Percentiles rank a stretch among this genome's conserved stretches.
These are phyloP conservation scores for Cephus spinipes DNA, from an alignment of 2,888 invertebrate genomes.

Conservation along the genomic window DNA sequence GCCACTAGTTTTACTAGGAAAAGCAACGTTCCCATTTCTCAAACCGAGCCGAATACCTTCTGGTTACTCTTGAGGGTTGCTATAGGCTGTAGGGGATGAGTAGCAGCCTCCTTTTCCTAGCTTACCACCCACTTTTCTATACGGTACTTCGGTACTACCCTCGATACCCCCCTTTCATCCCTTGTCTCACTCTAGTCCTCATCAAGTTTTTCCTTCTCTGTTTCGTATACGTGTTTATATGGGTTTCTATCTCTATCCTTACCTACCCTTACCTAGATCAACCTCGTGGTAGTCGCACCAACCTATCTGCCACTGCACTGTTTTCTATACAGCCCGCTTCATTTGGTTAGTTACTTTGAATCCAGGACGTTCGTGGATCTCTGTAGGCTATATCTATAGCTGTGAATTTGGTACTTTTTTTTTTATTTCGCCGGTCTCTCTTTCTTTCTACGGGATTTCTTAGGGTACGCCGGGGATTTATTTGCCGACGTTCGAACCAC, in stretches of 20 bases:
- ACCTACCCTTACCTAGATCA: neutral
- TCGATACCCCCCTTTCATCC: slow-evolving; percentile 29
- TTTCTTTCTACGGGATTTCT: neutral
- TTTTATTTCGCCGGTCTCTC: neutral
- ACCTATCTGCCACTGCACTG: neutral
- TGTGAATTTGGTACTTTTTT: neutral
- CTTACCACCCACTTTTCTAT: slow-evolving; percentile 21
- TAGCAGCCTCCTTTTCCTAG: slow-evolving; percentile 23
- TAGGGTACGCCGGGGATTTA: neutral
- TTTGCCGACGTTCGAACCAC: neutral
- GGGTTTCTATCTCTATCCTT: neutral
- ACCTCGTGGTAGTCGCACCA: neutral
- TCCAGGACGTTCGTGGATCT: neutral
- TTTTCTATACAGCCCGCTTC: neutral
- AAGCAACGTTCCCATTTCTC: neutral
- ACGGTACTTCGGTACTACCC: neutral
- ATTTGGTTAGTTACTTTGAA: neutral
- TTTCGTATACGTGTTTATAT: neutral
- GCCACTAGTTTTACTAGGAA: neutral
- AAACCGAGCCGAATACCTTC: neutral
- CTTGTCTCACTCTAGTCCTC: slow-evolving; percentile 49
- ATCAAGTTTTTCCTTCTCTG: neutral
- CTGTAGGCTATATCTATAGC: neutral
- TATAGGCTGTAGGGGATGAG: neutral
- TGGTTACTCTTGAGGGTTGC: neutral